Evolutionary conservation across 2,888 invertebrate species (phyloP).

Genomic region (Phalera bucephala): DNA sequence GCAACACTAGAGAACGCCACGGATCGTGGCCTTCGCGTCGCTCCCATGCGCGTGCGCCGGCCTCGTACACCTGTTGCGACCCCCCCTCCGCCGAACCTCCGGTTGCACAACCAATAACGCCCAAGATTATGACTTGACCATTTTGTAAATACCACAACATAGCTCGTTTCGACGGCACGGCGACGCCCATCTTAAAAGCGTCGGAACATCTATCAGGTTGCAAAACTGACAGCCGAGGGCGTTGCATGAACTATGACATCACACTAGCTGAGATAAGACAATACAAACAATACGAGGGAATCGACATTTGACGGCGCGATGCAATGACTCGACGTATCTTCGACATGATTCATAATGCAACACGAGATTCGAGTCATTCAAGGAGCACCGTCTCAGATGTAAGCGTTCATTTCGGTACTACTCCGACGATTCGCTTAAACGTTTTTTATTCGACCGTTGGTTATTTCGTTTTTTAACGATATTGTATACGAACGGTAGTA

Average conservation of each 20-base stretch:
- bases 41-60: constrained; percentile 63
- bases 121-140: constrained; percentile 53
- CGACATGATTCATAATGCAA: constrained; percentile 67
- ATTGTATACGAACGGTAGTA: too few species aligned
- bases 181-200: constrained; percentile 18
- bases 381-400: constrained; percentile 50
- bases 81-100: constrained; percentile 40
- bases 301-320: constrained; percentile 59
- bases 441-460: background rate
- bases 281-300: constrained; percentile 71
- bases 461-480: background rate
- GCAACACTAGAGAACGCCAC: constrained; percentile 59
- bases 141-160: constrained; percentile 49
- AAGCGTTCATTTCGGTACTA: constrained; percentile 21
- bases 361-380: constrained; percentile 51
- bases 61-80: constrained; percentile 70
- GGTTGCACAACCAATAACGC: constrained; percentile 60
- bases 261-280: constrained; percentile 57
- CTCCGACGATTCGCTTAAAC: constrained; percentile 10
- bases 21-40: constrained; percentile 62
- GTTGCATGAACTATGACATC: constrained; percentile 74
- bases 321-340: constrained; percentile 60
- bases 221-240: constrained; percentile 58
- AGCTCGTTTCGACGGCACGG: background rate
- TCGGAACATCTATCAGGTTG: constrained; percentile 52